Evolutionary conservation across 2,888 invertebrate genomes (phyloP).

Genomic region (Reticulitermes lucifugus): DNA sequence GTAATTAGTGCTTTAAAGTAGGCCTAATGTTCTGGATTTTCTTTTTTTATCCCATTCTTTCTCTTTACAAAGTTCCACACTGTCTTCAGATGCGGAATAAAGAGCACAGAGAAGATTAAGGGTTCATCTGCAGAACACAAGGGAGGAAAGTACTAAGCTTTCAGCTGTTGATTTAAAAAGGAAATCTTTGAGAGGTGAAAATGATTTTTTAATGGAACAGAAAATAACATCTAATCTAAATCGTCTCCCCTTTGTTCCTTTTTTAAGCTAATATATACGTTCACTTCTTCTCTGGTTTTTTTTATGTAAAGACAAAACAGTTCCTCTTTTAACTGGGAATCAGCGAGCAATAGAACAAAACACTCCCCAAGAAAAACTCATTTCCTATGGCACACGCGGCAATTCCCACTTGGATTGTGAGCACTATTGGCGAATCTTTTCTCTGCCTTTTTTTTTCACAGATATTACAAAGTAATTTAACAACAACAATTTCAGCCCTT

Average conservation of each 20-base stretch:
- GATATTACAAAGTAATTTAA: neutral
- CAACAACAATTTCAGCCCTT: neutral
- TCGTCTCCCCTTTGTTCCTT: neutral
- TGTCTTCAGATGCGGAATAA: neutral
- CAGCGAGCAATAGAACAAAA: neutral
- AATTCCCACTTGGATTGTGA: constrained; percentile 17
- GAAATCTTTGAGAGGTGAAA: constrained; percentile 42
- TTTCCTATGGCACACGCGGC: neutral
- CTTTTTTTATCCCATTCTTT: too few relatives aligned
- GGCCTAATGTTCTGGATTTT: neutral
- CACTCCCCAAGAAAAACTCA: constrained; percentile 25
- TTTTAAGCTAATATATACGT: constrained; percentile 8
- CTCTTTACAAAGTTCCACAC: neutral
- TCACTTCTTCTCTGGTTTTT: neutral
- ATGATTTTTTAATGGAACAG: constrained; percentile 34
- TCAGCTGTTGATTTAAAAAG: constrained; percentile 33
- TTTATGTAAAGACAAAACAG: neutral
- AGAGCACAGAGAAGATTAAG: constrained; percentile 31
- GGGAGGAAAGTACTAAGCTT: constrained; percentile 3
- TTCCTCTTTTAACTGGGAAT: neutral
- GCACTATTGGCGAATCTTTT: neutral
- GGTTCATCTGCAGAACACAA: constrained; percentile 5
- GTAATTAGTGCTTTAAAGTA: constrained; percentile 18
- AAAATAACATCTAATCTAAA: constrained; percentile 17
- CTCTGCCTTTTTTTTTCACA: neutral